Conservation (phyloP, 2,797 vertebrate species). For the Rachycentron canadum region DNA sequence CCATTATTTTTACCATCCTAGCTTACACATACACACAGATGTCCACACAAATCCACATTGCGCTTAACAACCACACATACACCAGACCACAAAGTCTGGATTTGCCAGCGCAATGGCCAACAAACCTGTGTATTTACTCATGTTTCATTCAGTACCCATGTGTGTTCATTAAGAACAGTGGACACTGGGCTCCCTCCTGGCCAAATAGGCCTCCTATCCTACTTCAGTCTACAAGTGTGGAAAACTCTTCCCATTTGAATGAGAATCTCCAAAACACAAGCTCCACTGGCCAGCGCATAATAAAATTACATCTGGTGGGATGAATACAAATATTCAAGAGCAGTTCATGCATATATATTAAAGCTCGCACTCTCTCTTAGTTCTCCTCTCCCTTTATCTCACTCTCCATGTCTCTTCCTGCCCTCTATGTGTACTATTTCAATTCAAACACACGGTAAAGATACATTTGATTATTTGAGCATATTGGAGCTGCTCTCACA, state of each 20-base stretch:
- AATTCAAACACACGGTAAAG: conserved; percentile 27
- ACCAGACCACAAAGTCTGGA: background rate
- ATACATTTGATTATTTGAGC: conserved; percentile 29
- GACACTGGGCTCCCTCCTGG: conserved; percentile 51
- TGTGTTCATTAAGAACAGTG: conserved; percentile 69
- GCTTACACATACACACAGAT: background rate
- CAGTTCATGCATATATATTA: conserved; percentile 38
- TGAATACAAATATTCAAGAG: conserved; percentile 47
- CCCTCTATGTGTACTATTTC: conserved; percentile 18
- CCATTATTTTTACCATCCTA: background rate
- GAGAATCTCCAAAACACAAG: conserved; percentile 42
- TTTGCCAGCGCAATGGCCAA: background rate
- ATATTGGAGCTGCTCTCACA: conserved; percentile 13
- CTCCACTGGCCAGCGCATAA: background rate
- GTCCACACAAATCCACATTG: background rate
- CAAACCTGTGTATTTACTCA: conserved; percentile 53
- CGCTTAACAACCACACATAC: background rate
- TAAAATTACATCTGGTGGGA: conserved; percentile 30
- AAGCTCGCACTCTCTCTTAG: conserved; percentile 12
- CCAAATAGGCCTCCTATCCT: conserved; percentile 39
- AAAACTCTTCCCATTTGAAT: conserved; percentile 46
- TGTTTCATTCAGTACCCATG: conserved; percentile 73
- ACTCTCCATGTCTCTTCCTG: background rate
- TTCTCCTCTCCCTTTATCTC: background rate
- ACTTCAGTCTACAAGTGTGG: conserved; percentile 39